Evolutionary conservation across 2,888 invertebrate species (phyloP), one percentile per base, ranked within the genome.

Genomic region (Heliconius aoede): DNA sequence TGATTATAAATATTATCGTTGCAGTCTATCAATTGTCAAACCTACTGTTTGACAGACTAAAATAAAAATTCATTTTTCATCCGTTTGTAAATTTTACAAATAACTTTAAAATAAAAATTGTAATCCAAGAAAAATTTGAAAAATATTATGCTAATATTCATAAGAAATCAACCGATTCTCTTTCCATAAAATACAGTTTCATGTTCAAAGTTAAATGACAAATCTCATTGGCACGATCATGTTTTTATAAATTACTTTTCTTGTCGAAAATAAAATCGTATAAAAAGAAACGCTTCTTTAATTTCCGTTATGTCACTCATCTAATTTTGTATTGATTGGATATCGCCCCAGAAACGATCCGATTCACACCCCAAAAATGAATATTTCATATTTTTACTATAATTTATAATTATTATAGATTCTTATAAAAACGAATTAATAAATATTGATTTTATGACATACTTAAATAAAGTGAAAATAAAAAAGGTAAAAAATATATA

Each of bases 221-320:
- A 76, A 76, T 76, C 72, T 65, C 36, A 24, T 61, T 62, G 51
- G 46, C 73, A 64, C 18, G 55, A 76, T 64, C 51, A 28, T 62
- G 60, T 62, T 58, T 32, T 64, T 26, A 32, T 72, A 64, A 76
- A 72, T 72, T 76, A 74, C 71, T 69, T 73, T 79, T 71, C 30
- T 72, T 76, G 76, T 73, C 51, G 72, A 68, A 79, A 76, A 77
- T 76, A 76, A 75, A 77, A 72, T 76, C 64, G 64, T 76, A 74
- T 74, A 68, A 86, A 85, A 86, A 88, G 87, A 86, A 88, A 85
- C 84, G 85, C 85, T 88, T 91, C 89, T 93, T 93, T 94, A 94
- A 94, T 94, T 94, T 94, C 94, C 94, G 94, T 90, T 92, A 90
- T 89, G 94, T 94, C 94, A 92, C 90, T 92, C 90, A 89, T 91